Percentiles rank a stretch among this genome's conserved stretches.
Conservation (phyloP, 2,797 vertebrate genomes). For the Gila robusta region DNA sequence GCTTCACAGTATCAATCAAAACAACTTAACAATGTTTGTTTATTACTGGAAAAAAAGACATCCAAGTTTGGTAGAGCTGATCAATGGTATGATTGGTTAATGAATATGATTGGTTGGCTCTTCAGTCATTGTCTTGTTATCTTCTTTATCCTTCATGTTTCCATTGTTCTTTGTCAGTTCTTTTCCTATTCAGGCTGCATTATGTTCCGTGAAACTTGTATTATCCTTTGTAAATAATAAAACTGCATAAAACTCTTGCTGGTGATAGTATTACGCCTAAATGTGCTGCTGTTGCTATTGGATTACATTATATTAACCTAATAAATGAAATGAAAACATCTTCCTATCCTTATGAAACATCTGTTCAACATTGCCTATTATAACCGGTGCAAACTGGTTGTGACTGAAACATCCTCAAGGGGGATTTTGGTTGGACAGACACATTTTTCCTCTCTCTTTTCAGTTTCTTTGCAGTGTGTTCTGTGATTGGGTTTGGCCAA, state of each 20-base stretch:
- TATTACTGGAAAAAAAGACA: too few species aligned
- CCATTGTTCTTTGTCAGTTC: not conserved
- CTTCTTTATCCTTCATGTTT: not conserved
- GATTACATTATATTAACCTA: slow-evolving; percentile 28
- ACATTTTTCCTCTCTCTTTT: slow-evolving; percentile 39
- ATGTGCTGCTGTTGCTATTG: slow-evolving; percentile 7
- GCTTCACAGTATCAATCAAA: too few species aligned
- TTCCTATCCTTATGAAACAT: slow-evolving; percentile 28
- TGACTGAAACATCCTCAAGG: slow-evolving; percentile 33
- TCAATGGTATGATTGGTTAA: too few species aligned
- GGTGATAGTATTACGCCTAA: not conserved
- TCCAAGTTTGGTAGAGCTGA: too few species aligned
- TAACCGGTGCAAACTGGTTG: slow-evolving; percentile 40
- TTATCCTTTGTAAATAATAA: slow-evolving; percentile 1
- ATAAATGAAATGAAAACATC: slow-evolving; percentile 26
- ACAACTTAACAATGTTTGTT: too few species aligned
- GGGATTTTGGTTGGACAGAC: slow-evolving; percentile 39
- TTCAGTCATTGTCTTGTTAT: slow-evolving; percentile 19
- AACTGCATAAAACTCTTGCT: not conserved
- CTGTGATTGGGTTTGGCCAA: slow-evolving; percentile 59
- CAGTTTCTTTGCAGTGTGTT: slow-evolving; percentile 51
- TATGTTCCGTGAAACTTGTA: not conserved
- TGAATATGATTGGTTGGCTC: too few species aligned
- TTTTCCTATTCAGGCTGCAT: not conserved
- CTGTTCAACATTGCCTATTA: slow-evolving; percentile 39